Conservation (phyloP, 2,888 invertebrate species). For the Tridacna crocea region DNA sequence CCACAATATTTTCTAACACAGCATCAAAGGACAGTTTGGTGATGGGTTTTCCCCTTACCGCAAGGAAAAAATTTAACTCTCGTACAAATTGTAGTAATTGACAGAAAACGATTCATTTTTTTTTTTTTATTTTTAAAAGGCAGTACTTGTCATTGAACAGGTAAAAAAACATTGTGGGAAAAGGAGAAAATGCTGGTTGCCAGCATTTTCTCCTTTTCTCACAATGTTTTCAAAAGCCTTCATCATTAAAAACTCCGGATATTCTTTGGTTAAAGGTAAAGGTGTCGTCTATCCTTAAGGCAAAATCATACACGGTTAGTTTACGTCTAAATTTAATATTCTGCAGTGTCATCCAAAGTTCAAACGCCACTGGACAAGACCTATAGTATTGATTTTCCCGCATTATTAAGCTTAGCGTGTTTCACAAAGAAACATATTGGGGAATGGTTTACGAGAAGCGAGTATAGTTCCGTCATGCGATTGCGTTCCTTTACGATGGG, state of each 20-base stretch:
- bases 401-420: neutral
- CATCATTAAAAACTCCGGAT: neutral
- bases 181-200: neutral
- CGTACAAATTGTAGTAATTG: too few relatives aligned
- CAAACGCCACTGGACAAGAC: neutral
- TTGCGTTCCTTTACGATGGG: neutral
- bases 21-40: too few relatives aligned
- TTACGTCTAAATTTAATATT: neutral
- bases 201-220: neutral
- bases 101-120: too few relatives aligned
- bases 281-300: too few relatives aligned
- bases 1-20: too few relatives aligned
- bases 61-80: too few relatives aligned
- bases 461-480: neutral
- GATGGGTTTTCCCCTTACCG: too few relatives aligned
- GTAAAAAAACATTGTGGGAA: too few relatives aligned
- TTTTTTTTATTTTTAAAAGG: too few relatives aligned
- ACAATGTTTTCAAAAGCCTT: slow-evolving; percentile 9
- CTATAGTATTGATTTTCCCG: neutral
- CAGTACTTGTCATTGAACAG: too few relatives aligned
- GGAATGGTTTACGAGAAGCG: neutral
- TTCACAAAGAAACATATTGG: neutral
- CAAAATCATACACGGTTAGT: neutral
- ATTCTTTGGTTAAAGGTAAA: neutral
- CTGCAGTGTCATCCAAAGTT: neutral